Evolutionary conservation across 2,797 vertebrate genomes (phyloP).

Genomic region (Anabas testudineus): DNA sequence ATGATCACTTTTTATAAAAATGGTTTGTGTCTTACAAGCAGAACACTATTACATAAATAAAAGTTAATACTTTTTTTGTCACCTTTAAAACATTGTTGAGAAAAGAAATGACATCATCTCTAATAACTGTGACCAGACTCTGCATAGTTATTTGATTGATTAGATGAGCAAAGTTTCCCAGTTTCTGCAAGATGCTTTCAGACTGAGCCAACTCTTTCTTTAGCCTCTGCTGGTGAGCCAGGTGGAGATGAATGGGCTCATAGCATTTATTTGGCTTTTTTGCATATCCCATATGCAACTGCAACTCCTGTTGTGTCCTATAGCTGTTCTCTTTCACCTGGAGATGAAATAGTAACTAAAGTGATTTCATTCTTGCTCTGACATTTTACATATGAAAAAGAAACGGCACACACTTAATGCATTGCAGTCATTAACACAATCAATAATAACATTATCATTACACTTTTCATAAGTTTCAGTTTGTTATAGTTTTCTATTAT

Average conservation of each 20-base stretch:
- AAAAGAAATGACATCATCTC: constrained; percentile 75
- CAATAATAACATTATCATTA: background rate
- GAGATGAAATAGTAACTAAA: background rate
- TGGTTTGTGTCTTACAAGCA: background rate
- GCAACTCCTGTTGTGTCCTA: constrained; percentile 75
- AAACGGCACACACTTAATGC: too few relatives aligned
- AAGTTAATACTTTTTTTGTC: constrained; percentile 18
- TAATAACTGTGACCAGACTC: constrained; percentile 77
- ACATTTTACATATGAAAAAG: background rate
- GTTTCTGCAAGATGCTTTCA: constrained; percentile 70
- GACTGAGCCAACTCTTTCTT: constrained; percentile 63
- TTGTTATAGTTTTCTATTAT: background rate
- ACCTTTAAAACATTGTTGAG: constrained; percentile 82
- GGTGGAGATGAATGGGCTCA: constrained; percentile 74
- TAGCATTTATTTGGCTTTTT: constrained; percentile 31
- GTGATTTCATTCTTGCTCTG: background rate
- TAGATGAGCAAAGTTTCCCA: constrained; percentile 84
- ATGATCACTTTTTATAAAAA: background rate
- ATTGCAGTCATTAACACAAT: background rate
- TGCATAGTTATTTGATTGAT: constrained; percentile 84
- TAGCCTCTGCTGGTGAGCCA: constrained; percentile 60
- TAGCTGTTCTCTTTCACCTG: constrained; percentile 86
- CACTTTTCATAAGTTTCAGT: background rate
- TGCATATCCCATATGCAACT: constrained; percentile 68
- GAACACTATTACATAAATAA: background rate